Base-by-base conservation (phyloP, 2,797 vertebrate genomes). In the Aphelocoma californica region DNA sequence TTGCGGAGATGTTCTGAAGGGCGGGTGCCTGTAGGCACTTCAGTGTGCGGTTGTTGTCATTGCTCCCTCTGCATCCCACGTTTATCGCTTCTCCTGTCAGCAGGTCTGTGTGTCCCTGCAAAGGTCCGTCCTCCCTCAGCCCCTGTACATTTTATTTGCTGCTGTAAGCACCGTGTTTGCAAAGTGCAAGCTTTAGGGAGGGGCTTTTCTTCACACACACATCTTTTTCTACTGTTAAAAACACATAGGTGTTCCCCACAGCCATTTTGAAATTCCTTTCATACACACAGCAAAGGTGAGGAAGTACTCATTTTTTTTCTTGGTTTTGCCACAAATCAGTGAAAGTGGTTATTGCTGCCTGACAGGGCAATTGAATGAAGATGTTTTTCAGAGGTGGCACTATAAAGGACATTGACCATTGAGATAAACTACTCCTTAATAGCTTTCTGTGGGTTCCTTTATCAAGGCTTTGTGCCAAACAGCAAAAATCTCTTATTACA, bases 271-370 rank as follows among this genome's bases (percentile, higher is more conserved):
- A 93, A 91, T 88, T 84, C 56, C 31, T 34, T 56, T 77, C 73
- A 81, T 67, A 32, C 11, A 56, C 24, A 75, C 47, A 57, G 11
- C 25, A 81, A 70, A 90, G 67, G 73, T 28, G 18, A 88, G 20
- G 48, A 86, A 73, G 29, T 24, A 26, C 8, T 77, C 48, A 50
- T 64, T 84, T 62, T 79, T 90, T 78, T 66, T 21, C 25, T 67
- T 90, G 48, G 23, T 45, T 93, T 90, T 86, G 64, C 82, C 62
- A 86, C 73, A 90, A 90, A 94, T 91, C 80, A 82, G 60, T 61
- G 69, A 45, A 90, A 70, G 71, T 24, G n/a, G 62, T 72, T 92
- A 88, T 71, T 91, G 53, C 66, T 73, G 77, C n/a, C 82, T 86
- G 80, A 77, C 82, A 84, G n/a, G 58, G 18, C 48, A 81, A 79